Conservation (phyloP, 1,140 invertebrate genomes). For the Sycophaga agraensis region DNA sequence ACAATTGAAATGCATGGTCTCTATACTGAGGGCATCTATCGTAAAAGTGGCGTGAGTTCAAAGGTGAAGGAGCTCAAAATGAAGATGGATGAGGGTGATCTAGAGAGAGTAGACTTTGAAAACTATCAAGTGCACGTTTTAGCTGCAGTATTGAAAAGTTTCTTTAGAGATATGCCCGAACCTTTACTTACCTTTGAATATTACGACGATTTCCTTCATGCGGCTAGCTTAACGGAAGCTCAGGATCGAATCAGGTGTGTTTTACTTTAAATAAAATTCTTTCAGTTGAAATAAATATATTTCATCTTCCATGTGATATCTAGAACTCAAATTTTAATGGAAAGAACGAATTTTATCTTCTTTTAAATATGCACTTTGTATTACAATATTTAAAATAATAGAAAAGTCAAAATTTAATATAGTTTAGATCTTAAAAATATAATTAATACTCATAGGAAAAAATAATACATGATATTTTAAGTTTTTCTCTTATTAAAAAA, state of each 20-base stretch:
- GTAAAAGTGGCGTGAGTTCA: conserved; percentile 86
- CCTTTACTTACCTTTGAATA: conserved; percentile 90
- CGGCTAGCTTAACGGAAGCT: conserved; percentile 77
- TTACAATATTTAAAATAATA: too few relatives aligned
- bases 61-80: conserved; percentile 75
- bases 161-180: conserved; percentile 91
- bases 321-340: too few relatives aligned
- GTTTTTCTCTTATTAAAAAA: too few relatives aligned
- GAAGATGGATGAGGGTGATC: conserved; percentile 73
- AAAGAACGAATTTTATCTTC: too few relatives aligned
- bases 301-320: too few relatives aligned
- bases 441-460: too few relatives aligned
- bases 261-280: too few relatives aligned
- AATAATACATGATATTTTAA: too few relatives aligned
- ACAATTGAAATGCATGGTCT: conserved; percentile 90
- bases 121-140: conserved; percentile 85
- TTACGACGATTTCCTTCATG: conserved; percentile 91
- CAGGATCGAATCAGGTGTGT: conserved; percentile 69
- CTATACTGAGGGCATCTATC: conserved; percentile 90
- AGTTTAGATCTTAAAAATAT: too few relatives aligned
- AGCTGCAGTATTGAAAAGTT: conserved; percentile 87
- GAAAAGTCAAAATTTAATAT: too few relatives aligned
- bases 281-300: too few relatives aligned
- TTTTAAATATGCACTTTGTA: too few relatives aligned
- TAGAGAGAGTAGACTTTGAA: conserved; percentile 69